Evolutionary conservation across 2,113 vertebrate species (phyloP).

Genomic region (Telmatochromis sp.): DNA sequence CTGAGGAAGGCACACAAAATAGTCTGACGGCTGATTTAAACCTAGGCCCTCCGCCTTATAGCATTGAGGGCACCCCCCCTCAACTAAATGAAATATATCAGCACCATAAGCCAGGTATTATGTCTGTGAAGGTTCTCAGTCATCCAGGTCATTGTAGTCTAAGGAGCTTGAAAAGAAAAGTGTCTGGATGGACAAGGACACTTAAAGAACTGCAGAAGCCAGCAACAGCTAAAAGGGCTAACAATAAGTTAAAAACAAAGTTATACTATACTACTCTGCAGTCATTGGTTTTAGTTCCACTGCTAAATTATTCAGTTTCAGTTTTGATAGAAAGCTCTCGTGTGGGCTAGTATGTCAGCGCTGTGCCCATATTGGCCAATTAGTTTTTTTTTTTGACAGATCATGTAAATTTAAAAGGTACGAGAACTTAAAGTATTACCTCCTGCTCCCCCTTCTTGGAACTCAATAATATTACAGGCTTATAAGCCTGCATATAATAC

Average conservation of each 20-base stretch:
- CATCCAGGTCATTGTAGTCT: neutral
- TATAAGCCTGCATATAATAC: neutral
- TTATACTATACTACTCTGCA: neutral
- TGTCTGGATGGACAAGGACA: neutral
- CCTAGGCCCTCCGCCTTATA: neutral
- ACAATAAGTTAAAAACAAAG: neutral
- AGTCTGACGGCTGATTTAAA: neutral
- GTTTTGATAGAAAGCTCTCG: neutral
- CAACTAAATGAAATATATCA: neutral
- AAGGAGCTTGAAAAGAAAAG: neutral
- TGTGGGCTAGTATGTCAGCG: neutral
- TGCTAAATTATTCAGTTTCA: neutral
- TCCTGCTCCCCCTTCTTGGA: neutral
- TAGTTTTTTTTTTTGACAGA: neutral
- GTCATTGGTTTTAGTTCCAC: neutral
- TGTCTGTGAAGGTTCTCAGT: neutral
- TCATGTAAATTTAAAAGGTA: neutral
- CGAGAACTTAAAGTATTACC: neutral
- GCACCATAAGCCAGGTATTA: neutral
- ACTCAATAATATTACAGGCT: neutral
- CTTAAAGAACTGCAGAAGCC: neutral
- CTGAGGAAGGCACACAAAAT: neutral
- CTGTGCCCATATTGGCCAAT: neutral
- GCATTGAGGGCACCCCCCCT: neutral
- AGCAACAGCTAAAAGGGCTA: neutral